phyloP scores from a whole-genome alignment of 2,888 invertebrate genomes.

The Xylota segnis region DNA sequence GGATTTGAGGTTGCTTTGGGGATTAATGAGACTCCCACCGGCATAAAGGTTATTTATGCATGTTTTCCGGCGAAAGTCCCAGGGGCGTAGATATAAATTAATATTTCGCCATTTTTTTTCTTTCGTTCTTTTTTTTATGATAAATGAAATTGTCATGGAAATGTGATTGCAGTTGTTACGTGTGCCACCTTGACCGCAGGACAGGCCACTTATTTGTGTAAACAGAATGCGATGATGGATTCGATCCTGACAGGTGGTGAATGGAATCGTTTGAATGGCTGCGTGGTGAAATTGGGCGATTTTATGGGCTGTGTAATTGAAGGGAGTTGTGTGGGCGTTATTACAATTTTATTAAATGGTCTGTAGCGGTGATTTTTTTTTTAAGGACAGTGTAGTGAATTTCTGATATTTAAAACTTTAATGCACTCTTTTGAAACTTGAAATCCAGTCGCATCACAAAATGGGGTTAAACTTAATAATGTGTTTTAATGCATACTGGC shows the following conservation, averaged over 20 bases:
- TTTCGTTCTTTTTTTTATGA: conserved; percentile 14
- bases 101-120: conserved; percentile 27
- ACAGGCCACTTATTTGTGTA: neutral
- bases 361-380: too few species aligned
- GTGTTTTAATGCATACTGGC: too few species aligned
- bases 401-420: too few species aligned
- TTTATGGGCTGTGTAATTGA: neutral
- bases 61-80: conserved; percentile 2
- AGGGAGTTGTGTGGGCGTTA: neutral
- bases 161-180: conserved; percentile 36
- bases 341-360: too few species aligned
- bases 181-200: conserved; percentile 1
- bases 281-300: neutral
- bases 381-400: too few species aligned
- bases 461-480: too few species aligned
- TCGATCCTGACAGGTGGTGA: neutral
- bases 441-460: too few species aligned
- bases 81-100: conserved; percentile 33
- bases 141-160: conserved; percentile 33
- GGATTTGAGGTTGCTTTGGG: conserved; percentile 13
- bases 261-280: neutral
- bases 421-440: too few species aligned
- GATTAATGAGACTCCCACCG: conserved; percentile 6
- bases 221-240: neutral
- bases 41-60: conserved; percentile 30